A percentile compares a stretch with the other conserved stretches of the same genome.
These are phyloP conservation scores for Aphrophora alni DNA, from an alignment of 2,888 invertebrate genomes.

Conservation along the genomic window DNA sequence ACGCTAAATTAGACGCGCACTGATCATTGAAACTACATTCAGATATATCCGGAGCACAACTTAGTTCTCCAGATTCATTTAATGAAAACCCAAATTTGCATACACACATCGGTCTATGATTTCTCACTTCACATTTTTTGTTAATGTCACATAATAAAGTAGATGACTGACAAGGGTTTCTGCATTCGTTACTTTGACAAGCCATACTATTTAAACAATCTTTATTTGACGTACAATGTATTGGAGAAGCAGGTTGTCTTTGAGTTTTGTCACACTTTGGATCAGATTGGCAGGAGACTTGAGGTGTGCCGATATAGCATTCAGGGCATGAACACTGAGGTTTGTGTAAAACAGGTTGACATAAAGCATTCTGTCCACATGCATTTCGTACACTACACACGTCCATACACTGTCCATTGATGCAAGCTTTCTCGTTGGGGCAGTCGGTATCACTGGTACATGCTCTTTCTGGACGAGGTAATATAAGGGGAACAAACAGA, in stretches of 20 bases:
- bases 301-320: conserved; percentile 85
- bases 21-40: conserved; percentile 83
- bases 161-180: conserved; percentile 76
- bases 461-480: conserved; percentile 68
- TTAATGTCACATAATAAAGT: conserved; percentile 77
- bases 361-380: conserved; percentile 89
- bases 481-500: conserved; percentile 19
- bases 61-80: conserved; percentile 85
- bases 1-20: conserved; percentile 86
- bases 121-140: conserved; percentile 87
- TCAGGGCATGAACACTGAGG: conserved; percentile 88
- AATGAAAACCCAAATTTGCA: conserved; percentile 89
- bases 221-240: conserved; percentile 66
- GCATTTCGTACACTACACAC: conserved; percentile 88
- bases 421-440: conserved; percentile 89
- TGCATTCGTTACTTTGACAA: conserved; percentile 80
- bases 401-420: conserved; percentile 89
- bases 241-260: conserved; percentile 61
- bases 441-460: conserved; percentile 92
- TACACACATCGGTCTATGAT: conserved; percentile 84
- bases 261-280: conserved; percentile 70
- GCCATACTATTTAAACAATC: conserved; percentile 79
- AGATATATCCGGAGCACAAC: conserved; percentile 81
- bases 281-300: conserved; percentile 78
- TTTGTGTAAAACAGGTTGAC: conserved; percentile 82